Evolutionary conservation across 2,797 vertebrate species (phyloP).

Genomic region (Myoxocephalus aenaeus): DNA sequence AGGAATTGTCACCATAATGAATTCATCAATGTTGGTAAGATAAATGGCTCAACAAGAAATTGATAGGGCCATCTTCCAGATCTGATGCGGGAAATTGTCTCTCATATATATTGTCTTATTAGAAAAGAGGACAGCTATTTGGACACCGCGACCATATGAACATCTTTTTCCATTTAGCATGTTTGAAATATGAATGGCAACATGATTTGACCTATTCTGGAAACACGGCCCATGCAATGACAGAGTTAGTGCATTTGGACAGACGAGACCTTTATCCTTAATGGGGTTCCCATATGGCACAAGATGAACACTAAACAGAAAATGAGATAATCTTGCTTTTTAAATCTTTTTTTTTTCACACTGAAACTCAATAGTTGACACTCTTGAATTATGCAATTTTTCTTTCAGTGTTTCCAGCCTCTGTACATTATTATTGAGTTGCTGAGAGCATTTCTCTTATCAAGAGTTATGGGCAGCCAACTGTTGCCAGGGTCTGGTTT

Average conservation of each 20-base stretch:
- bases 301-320: constrained; percentile 57
- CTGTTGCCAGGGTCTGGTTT: constrained; percentile 3
- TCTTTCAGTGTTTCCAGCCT: neutral
- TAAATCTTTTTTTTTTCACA: constrained; percentile 29
- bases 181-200: constrained; percentile 91
- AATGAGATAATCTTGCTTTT: constrained; percentile 43
- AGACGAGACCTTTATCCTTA: constrained; percentile 67
- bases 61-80: constrained; percentile 86
- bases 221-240: constrained; percentile 62
- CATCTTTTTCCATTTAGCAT: constrained; percentile 89
- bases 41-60: constrained; percentile 90
- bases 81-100: constrained; percentile 87
- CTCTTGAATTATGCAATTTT: neutral
- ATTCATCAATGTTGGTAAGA: constrained; percentile 92
- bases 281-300: constrained; percentile 47
- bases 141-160: constrained; percentile 80
- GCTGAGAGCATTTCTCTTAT: constrained; percentile 22
- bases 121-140: constrained; percentile 87
- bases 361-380: constrained; percentile 5
- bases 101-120: constrained; percentile 89
- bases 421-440: neutral
- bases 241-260: constrained; percentile 60
- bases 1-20: constrained; percentile 89
- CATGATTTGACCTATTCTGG: constrained; percentile 87
- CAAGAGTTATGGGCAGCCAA: neutral